Evolutionary conservation across 2,113 vertebrate species (phyloP).

Genomic region (Ctenomys sociabilis): DNA sequence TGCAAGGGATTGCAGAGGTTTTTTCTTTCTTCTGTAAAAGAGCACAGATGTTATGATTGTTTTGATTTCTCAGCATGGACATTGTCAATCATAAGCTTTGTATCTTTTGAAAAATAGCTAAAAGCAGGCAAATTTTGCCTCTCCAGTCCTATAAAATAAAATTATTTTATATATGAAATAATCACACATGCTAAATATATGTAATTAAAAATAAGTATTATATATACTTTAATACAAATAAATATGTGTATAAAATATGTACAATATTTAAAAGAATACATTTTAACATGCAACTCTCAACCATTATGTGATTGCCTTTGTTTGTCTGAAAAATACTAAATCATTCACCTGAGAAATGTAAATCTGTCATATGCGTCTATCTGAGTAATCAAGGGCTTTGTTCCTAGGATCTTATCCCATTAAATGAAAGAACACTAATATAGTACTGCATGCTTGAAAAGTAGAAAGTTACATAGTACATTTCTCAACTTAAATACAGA

Average conservation of each 20-base stretch:
- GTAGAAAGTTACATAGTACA: not conserved
- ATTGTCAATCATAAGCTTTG: not conserved
- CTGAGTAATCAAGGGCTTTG: not conserved
- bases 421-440: not conserved
- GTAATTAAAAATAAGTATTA: not conserved
- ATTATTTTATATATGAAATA: too few species aligned
- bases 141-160: not conserved
- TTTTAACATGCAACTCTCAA: not conserved
- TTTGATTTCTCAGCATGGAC: not conserved
- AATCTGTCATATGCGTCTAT: not conserved
- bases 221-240: not conserved
- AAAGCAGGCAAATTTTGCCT: not conserved
- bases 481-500: not conserved
- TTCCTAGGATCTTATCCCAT: not conserved
- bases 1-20: not conserved
- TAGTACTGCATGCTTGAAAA: not conserved
- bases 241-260: not conserved
- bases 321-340: not conserved
- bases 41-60: not conserved
- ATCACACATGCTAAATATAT: not conserved
- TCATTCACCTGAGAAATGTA: not conserved
- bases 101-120: not conserved
- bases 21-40: not conserved
- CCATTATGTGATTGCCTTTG: not conserved
- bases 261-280: not conserved